A percentile compares a stretch with the other conserved stretches of the same genome.
These are phyloP conservation scores for Carollia perspicillata DNA, from an alignment of 2,113 vertebrate species.

Conservation along the genomic window DNA sequence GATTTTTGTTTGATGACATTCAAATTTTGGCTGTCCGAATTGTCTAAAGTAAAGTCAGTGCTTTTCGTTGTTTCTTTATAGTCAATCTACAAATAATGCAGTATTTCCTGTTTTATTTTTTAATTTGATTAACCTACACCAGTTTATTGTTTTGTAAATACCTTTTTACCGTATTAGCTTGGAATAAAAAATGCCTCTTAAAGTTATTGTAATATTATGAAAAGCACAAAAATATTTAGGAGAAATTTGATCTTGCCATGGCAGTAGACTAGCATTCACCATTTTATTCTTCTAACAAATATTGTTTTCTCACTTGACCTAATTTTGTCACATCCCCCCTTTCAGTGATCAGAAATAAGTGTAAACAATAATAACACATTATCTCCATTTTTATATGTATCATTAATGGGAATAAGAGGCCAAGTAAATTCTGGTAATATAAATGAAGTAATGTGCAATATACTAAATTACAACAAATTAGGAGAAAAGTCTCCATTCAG, in stretches of 20 bases:
- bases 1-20: background rate
- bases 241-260: background rate
- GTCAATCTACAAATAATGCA: background rate
- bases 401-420: background rate
- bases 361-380: background rate
- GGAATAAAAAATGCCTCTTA: background rate
- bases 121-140: background rate
- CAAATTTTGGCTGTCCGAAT: background rate
- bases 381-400: background rate
- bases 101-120: background rate
- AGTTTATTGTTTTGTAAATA: background rate
- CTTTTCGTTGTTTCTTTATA: background rate
- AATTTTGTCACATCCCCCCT: background rate
- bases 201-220: background rate
- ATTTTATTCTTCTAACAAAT: background rate
- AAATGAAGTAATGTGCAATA: background rate
- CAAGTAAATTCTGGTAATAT: background rate
- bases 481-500: background rate
- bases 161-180: background rate
- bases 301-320: background rate
- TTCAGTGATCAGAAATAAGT: background rate
- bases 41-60: background rate
- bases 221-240: background rate
- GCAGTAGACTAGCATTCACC: background rate
- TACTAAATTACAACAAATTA: background rate